Evolutionary conservation across 2,113 vertebrate genomes (phyloP), one percentile per base, ranked within the genome.

Genomic region (Corythornis cristatus): DNA sequence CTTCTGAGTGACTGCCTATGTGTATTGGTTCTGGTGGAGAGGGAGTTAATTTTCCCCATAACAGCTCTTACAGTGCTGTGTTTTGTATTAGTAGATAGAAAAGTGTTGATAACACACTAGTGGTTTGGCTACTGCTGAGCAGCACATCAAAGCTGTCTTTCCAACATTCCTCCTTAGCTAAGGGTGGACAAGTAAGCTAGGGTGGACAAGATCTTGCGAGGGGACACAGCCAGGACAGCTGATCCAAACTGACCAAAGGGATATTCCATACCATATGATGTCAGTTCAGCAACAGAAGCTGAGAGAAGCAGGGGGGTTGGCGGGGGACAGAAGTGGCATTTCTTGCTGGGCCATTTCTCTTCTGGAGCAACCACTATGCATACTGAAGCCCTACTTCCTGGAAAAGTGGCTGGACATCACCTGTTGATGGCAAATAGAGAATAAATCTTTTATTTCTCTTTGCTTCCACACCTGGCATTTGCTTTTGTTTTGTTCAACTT

Each of bases 331-430:
- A 8, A 8, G 35, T 22, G 46, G 3, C 19, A 23, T 77, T 82
- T 0, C 0, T 50, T 82, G 17, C 22, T 26, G 33, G 5, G 11
- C 33, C 3, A 6, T 61, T 67, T 77, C 31, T 50, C 28, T 57
- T 86, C 26, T 18, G 14, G 37, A 85, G 8, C 26, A 37, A 37
- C 15, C 4, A 8, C 33, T 60, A 15, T 5, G 23, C 13, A 7
- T 21, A 40, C 53, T 50, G 33, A 61, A 82, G 6, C 28, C 19
- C 15, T 53, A 16, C n/a, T 72, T 77, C 53, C 51, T 23, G 29
- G 40, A 22, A 72, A 72, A 50, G 22, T 21, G 46, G 17, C 22
- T 43, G 26, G 15, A 60, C 16, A 29, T 66, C 22, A 7, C 40
- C 33, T 56, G 46, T 46, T 61, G 13, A 22, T 54, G 23, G 26